These are phyloP conservation scores for Acridotheres tristis DNA, from an alignment of 2,797 vertebrate species.

Conservation along the genomic window DNA sequence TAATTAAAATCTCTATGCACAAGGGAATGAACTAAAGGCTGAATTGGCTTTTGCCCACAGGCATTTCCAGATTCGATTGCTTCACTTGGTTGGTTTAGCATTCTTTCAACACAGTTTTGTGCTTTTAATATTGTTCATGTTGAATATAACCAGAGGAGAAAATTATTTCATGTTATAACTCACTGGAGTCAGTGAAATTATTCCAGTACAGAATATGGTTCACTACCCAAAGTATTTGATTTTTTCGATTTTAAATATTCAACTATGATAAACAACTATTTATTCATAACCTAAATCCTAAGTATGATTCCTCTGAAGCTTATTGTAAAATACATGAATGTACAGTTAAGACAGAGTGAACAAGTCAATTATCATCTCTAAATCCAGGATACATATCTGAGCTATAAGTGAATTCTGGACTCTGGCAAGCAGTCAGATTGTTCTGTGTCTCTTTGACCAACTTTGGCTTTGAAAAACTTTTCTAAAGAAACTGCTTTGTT, in stretches of 20 bases:
- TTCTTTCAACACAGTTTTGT: slow-evolving; percentile 10
- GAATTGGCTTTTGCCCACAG: slow-evolving; percentile 1
- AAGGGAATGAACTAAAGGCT: background rate
- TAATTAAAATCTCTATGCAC: slow-evolving; percentile 25
- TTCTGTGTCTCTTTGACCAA: background rate
- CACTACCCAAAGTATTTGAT: background rate
- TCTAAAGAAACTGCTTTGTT: background rate
- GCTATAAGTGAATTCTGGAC: background rate
- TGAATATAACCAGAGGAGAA: background rate
- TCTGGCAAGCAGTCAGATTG: background rate
- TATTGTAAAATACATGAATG: background rate
- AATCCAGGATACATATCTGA: background rate
- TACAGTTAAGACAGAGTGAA: background rate
- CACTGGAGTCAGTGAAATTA: background rate
- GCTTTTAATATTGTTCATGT: background rate
- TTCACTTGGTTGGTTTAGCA: background rate
- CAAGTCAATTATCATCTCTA: background rate
- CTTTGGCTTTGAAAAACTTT: background rate
- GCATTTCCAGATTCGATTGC: slow-evolving; percentile 32
- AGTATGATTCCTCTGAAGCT: background rate
- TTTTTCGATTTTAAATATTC: background rate
- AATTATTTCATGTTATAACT: background rate
- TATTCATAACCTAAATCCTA: background rate
- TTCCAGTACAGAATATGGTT: background rate
- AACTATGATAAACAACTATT: background rate